These are phyloP conservation scores for Patella vulgata DNA, from an alignment of 1,140 invertebrate genomes.

Conservation along the genomic window DNA sequence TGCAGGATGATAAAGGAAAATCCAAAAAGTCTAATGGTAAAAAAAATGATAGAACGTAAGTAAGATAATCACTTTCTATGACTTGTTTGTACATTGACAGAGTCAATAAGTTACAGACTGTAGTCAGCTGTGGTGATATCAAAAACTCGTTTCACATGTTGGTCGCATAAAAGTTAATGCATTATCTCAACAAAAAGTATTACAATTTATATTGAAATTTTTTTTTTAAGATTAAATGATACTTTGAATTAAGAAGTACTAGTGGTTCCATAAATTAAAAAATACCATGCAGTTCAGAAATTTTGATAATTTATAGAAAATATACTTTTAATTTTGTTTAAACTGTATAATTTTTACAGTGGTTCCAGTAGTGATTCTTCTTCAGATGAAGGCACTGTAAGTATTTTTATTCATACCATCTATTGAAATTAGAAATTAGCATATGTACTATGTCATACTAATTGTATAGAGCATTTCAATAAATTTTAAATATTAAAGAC, in stretches of 20 bases:
- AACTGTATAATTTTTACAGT: too few species aligned
- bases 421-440: background rate
- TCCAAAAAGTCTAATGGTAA: slow-evolving; percentile 30
- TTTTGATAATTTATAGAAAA: too few species aligned
- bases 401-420: slow-evolving; percentile 2
- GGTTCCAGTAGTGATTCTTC: slow-evolving; percentile 15
- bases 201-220: too few species aligned
- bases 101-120: background rate
- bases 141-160: background rate
- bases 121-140: too few species aligned
- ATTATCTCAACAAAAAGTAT: too few species aligned
- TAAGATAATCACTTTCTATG: slow-evolving; percentile 9
- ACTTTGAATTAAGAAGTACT: too few species aligned
- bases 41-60: slow-evolving; percentile 46
- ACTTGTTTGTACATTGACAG: background rate
- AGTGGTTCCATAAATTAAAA: too few species aligned
- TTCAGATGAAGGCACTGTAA: slow-evolving; percentile 26
- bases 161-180: too few species aligned
- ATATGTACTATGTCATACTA: background rate
- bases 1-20: slow-evolving; percentile 15
- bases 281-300: too few species aligned
- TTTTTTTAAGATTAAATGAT: too few species aligned
- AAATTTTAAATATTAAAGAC: background rate
- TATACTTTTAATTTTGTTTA: too few species aligned
- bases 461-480: background rate